Evolutionary conservation across 1,140 invertebrate genomes (phyloP).

Genomic region (Xylocopa sonorina): DNA sequence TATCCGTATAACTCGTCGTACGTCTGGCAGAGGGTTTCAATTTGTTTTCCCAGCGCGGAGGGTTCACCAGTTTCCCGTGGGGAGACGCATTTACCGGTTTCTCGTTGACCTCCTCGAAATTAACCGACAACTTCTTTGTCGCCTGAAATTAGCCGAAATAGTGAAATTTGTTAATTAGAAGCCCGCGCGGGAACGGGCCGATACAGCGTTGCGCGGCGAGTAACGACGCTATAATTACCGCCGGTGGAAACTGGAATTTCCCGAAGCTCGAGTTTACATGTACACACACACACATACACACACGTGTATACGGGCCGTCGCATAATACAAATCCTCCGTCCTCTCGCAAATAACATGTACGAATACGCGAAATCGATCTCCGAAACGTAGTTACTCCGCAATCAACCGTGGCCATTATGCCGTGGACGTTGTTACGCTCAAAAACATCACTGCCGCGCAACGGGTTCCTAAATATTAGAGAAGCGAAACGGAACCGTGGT

Average conservation of each 20-base stretch:
- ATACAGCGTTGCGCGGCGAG: not conserved
- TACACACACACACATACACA: too few species aligned
- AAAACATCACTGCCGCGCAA: not conserved
- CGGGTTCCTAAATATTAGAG: constrained; percentile 28
- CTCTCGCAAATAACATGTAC: not conserved
- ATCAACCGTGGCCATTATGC: too few species aligned
- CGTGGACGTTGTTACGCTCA: not conserved
- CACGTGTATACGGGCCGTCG: too few species aligned
- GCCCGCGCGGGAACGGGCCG: too few species aligned
- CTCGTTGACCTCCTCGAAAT: not conserved
- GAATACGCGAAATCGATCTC: constrained; percentile 7
- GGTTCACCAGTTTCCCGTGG: not conserved
- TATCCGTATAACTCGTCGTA: not conserved
- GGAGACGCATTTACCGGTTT: constrained; percentile 24
- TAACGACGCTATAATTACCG: constrained; percentile 2
- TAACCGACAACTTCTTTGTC: constrained; percentile 3
- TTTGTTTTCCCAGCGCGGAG: not conserved
- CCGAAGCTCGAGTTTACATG: not conserved
- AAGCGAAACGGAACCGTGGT: not conserved
- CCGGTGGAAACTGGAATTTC: not conserved
- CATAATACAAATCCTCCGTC: not conserved
- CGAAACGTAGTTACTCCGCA: not conserved
- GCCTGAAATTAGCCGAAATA: not conserved
- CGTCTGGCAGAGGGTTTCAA: constrained; percentile 1
- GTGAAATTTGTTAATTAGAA: constrained; percentile 25